Percentiles rank a stretch among this genome's conserved stretches.
phyloP scores from a whole-genome alignment of 37 sponge, comb jelly and placozoan species.

The Eunapius fragilis region DNA sequence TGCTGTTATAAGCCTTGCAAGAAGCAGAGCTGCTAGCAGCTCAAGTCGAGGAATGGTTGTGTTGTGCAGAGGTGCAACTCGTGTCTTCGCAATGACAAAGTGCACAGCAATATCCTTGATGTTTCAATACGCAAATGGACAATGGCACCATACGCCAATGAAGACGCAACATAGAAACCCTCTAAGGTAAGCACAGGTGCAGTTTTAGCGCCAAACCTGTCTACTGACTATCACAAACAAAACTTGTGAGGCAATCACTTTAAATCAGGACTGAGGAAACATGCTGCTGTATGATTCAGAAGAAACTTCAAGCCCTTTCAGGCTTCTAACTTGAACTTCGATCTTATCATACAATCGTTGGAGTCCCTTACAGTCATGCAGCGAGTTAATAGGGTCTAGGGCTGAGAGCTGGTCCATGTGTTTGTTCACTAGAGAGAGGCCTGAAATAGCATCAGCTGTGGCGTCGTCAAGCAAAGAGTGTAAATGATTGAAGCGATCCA shows the following conservation, averaged over 20 bases:
- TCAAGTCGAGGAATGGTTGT: slow-evolving; percentile 13
- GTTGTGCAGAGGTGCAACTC: slow-evolving; percentile 2
- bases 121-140: not conserved
- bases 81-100: slow-evolving; percentile 8
- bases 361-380: slow-evolving; percentile 10
- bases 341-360: slow-evolving; percentile 13
- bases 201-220: not conserved
- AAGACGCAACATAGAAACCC: slow-evolving; percentile 19
- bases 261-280: slow-evolving; percentile 17
- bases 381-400: slow-evolving; percentile 5
- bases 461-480: slow-evolving; percentile 7
- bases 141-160: slow-evolving; percentile 12
- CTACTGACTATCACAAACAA: slow-evolving; percentile 22
- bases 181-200: not conserved
- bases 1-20: not conserved
- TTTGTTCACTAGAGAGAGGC: not conserved
- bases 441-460: slow-evolving; percentile 16
- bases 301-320: slow-evolving; percentile 18
- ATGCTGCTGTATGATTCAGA: slow-evolving; percentile 32
- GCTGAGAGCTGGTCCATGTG: slow-evolving; percentile 37
- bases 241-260: slow-evolving; percentile 22
- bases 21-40: not conserved
- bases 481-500: slow-evolving; percentile 10
- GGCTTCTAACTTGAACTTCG: slow-evolving; percentile 8
- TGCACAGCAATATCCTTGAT: not conserved